Base-by-base conservation (phyloP, 2,113 vertebrate species). In the Colaptes auratus region DNA sequence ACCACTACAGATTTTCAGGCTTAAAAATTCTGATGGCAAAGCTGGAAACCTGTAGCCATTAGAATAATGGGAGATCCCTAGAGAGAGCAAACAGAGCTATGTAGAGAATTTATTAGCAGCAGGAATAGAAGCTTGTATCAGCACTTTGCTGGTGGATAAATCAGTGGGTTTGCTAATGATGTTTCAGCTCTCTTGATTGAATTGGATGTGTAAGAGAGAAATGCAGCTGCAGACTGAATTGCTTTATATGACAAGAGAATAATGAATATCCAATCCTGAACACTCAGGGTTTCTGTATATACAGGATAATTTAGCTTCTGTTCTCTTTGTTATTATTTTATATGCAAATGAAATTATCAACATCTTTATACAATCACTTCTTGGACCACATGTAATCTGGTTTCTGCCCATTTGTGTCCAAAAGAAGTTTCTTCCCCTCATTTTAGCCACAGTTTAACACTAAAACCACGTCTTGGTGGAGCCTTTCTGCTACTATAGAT, bases 181-280 rank as follows among this genome's bases (percentile, higher is more conserved):
- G 89, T 96, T 97, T 96, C 72, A 12, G 66, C 88, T 89, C 75
- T 81, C 95, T 74, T 94, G 93, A 93, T 81, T 94, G 95, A 97
- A 96, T 89, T 94, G 93, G 92, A 88, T 93, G 92, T 87, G 75
- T 86, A 83, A 93, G 73, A 75, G 35, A 94, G 92, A 97, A 94
- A 94, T 77, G 82, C 96, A 97, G 94, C 95, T 96, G 95, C 91
- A 95, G 64, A 85, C 78, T 93, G 91, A 97, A 93, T 88, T 93
- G 93, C 85, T 91, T 94, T 90, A 44, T 96, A 90, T 72, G 90
- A 91, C 80, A 92, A 60, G 90, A 91, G 76, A 95, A 92, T 90
- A 96, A 95, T 83, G 79, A 91, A 71, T 83, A 95, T 86, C 87
- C 91, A 91, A 53, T 81, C 93, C 93, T 33, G 39, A 95, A 83